Evolutionary conservation across 2,113 vertebrate genomes (phyloP).

Genomic region (Rhynchomys soricoides): DNA sequence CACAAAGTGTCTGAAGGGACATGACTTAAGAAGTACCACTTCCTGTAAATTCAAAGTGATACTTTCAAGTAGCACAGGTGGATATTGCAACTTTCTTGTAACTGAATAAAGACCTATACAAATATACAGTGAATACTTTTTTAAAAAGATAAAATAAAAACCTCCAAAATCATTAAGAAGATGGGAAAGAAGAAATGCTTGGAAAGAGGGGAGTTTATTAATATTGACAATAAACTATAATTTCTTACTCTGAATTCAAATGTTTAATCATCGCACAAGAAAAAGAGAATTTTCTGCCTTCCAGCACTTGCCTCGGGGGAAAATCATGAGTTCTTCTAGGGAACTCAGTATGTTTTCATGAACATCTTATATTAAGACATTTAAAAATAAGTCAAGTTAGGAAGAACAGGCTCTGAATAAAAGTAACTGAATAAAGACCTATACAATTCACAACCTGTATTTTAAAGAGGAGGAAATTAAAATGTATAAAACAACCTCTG

Average conservation of each 20-base stretch:
- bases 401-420: background rate
- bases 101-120: too few relatives aligned
- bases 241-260: slow-evolving; percentile 29
- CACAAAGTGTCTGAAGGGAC: slow-evolving; percentile 10
- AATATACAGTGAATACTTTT: background rate
- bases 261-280: slow-evolving; percentile 35
- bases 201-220: slow-evolving; percentile 15
- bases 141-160: slow-evolving; percentile 9
- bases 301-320: background rate
- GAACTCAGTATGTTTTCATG: slow-evolving; percentile 32
- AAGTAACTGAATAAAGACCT: slow-evolving; percentile 23
- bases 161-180: background rate
- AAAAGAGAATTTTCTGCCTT: background rate
- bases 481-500: slow-evolving; percentile 9
- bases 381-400: slow-evolving; percentile 30
- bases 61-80: slow-evolving; percentile 19
- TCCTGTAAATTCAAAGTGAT: background rate
- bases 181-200: background rate
- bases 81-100: background rate
- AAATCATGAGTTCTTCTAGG: background rate
- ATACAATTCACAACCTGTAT: background rate
- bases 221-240: slow-evolving; percentile 23
- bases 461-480: slow-evolving; percentile 26
- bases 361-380: background rate
- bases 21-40: background rate